phyloP scores from a whole-genome alignment of 2,888 invertebrate genomes.

The Macaria notata region DNA sequence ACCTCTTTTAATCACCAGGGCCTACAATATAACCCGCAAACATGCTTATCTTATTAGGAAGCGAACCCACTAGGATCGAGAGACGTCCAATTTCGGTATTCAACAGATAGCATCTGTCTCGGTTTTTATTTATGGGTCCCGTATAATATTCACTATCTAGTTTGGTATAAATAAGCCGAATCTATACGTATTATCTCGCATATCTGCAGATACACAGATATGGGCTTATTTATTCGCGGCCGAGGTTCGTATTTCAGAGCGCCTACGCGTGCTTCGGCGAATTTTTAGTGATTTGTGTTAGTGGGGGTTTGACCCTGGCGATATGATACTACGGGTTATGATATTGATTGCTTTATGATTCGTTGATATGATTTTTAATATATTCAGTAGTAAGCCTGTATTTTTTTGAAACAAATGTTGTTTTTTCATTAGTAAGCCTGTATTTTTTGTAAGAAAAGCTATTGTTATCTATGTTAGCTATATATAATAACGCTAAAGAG shows the following conservation, averaged over 20 bases:
- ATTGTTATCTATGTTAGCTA: too few relatives aligned
- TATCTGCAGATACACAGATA: slow-evolving; percentile 54
- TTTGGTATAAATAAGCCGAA: slow-evolving; percentile 57
- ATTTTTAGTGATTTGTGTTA: slow-evolving; percentile 16
- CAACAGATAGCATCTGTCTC: slow-evolving; percentile 54
- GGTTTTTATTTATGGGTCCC: slow-evolving; percentile 61
- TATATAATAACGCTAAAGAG: too few relatives aligned
- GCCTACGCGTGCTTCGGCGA: slow-evolving; percentile 33
- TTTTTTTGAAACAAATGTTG: too few relatives aligned
- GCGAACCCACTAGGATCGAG: slow-evolving; percentile 37
- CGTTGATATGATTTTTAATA: too few relatives aligned
- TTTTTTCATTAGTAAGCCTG: too few relatives aligned
- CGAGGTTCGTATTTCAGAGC: slow-evolving; percentile 34
- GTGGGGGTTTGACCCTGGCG: neutral
- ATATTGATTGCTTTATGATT: too few relatives aligned
- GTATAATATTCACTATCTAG: slow-evolving; percentile 60
- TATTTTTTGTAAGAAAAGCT: too few relatives aligned
- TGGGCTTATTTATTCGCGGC: slow-evolving; percentile 52
- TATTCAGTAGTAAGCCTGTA: too few relatives aligned
- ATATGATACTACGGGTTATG: neutral
- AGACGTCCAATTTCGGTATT: slow-evolving; percentile 52
- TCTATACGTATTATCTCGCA: slow-evolving; percentile 55
- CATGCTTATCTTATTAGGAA: slow-evolving; percentile 45
- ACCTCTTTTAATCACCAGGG: too few relatives aligned
- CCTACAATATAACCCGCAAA: too few relatives aligned